Conservation (phyloP, 2,113 vertebrate genomes). For the Calonectris borealis region DNA sequence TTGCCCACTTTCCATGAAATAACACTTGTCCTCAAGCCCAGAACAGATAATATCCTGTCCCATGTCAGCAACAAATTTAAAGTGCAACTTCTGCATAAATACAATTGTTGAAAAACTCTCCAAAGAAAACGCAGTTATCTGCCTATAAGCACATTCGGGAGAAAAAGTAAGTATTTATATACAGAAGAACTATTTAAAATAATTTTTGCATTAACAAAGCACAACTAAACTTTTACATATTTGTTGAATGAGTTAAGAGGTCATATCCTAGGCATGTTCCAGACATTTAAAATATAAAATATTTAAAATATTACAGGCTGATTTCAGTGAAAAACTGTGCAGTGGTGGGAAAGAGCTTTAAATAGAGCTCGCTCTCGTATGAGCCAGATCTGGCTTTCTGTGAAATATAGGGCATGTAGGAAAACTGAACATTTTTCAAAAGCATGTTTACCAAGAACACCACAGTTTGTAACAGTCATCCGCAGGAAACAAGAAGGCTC, state of each 20-base stretch:
- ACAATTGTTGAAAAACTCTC: neutral
- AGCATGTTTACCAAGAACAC: neutral
- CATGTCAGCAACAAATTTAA: neutral
- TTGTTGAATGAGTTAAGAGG: neutral
- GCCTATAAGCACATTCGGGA: neutral
- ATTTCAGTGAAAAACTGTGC: neutral
- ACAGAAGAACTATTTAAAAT: neutral
- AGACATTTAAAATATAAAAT: neutral
- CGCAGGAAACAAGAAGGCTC: neutral
- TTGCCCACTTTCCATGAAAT: neutral
- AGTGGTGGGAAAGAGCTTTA: neutral
- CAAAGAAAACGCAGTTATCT: neutral
- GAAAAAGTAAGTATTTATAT: neutral
- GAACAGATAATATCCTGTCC: neutral
- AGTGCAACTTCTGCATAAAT: neutral
- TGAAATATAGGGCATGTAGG: neutral
- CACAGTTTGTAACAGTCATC: neutral
- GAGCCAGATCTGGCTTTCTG: neutral
- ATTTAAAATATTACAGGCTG: neutral
- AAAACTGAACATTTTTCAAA: neutral
- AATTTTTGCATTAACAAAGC: neutral
- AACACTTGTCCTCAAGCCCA: neutral
- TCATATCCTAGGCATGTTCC: rapidly evolving
- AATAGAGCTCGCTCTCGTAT: neutral
- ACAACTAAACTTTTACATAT: neutral